Evolutionary conservation across 2,888 invertebrate species (phyloP), one percentile per base, ranked within the genome.

Genomic region (Polyploca ridens): DNA sequence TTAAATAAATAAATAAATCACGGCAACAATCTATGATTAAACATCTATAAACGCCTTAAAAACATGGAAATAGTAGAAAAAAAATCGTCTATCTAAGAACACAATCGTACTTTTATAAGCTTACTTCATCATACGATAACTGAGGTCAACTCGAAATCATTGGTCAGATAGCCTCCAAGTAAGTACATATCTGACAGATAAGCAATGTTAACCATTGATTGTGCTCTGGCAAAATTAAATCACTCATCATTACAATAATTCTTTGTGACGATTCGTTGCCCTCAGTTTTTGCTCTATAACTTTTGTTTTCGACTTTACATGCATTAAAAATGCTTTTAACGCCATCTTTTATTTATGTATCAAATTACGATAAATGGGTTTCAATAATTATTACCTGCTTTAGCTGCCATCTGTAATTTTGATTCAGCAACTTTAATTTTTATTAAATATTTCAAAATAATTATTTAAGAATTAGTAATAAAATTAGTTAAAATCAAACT

Each of bases 141-240:
- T 62, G 62, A 62, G 69, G 72, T 74, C 71, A 72, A 72, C 75
- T 68, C 64, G 62, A 71, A 76, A 74, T 72, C 74, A 64, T 71
- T 69, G 57, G 60, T n/a, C 38, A 67, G 77, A 77, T 77, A 77
- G 75, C 75, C 74, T 62, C 57, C 16, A 3, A 58, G 58, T 44
- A 57, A 63, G 65, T 66, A 62, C 59, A 35, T 61, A 74, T 76
- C 72, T 73, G 66, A 60, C 68, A 59, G 69, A 75, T 70, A 64
- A 75, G 63, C 65, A 64, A 14, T 67, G 19, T 19, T 41, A 33
- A 41, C 27, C 63, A 69, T 68, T 69, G 63, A 41, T 61, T 59
- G 61, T 63, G 57, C 49, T 69, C 46, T 64, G 58, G 65, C 62
- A 62, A 67, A 65, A 64, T 69, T 41, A 41, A 61, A 61, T 27